These are phyloP conservation scores for Myotis myotis DNA, from an alignment of 2,797 vertebrate species.

Conservation along the genomic window DNA sequence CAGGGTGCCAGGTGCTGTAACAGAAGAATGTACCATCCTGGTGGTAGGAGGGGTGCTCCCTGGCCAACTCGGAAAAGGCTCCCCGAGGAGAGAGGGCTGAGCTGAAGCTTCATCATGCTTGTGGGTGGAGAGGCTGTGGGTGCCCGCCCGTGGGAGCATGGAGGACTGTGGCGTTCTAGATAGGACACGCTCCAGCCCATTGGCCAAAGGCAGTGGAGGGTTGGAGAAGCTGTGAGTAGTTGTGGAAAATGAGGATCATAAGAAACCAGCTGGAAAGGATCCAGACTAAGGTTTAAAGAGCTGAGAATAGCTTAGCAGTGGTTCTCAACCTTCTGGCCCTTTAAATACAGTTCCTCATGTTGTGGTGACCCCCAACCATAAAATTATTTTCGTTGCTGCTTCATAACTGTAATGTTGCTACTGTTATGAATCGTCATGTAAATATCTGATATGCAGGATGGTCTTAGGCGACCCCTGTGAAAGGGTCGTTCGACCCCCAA, in stretches of 20 bases:
- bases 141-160: background rate
- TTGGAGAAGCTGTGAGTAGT: background rate
- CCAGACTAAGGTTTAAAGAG: background rate
- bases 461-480: too few species aligned
- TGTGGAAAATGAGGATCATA: background rate
- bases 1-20: background rate
- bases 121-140: background rate
- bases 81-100: background rate
- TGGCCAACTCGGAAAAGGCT: background rate
- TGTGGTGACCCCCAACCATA: too few species aligned
- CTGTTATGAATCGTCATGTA: too few species aligned
- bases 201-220: background rate
- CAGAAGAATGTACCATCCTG: background rate
- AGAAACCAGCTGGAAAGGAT: background rate
- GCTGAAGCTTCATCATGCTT: background rate
- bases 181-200: background rate
- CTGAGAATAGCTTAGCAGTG: background rate
- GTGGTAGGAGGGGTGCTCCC: background rate
- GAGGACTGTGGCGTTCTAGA: background rate
- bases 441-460: too few species aligned
- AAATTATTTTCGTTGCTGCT: too few species aligned
- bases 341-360: too few species aligned
- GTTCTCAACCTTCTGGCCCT: too few species aligned
- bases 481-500: too few species aligned
- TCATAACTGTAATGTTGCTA: too few species aligned